Conservation (phyloP, 2,113 vertebrate genomes). For the Hiodon tergisus region DNA sequence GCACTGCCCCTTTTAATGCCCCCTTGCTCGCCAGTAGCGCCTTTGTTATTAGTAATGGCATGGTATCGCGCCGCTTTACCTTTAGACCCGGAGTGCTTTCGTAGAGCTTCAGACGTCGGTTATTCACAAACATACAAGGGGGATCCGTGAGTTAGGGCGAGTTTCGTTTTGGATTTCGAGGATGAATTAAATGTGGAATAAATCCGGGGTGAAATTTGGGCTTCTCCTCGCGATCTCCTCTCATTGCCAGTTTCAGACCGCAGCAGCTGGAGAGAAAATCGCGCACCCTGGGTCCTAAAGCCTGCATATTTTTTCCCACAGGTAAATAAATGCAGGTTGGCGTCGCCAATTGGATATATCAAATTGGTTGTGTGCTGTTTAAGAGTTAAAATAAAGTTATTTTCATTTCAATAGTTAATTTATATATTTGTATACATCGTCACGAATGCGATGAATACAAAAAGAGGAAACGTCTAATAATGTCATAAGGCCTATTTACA, state of each 20-base stretch:
- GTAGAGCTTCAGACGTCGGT: conserved; percentile 40
- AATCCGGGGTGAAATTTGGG: conserved; percentile 61
- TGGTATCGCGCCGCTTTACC: conserved; percentile 71
- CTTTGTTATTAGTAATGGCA: conserved; percentile 77
- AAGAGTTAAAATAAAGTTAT: not conserved
- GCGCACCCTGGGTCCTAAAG: conserved; percentile 78
- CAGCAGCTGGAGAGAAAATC: conserved; percentile 76
- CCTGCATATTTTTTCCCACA: conserved; percentile 55
- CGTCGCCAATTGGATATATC: not conserved
- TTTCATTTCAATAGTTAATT: not conserved
- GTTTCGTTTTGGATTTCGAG: conserved; percentile 43
- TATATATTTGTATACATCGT: too few relatives aligned
- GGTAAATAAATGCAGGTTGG: conserved; percentile 59
- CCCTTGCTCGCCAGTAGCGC: conserved; percentile 69
- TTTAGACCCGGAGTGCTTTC: conserved; percentile 58
- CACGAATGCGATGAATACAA: too few relatives aligned
- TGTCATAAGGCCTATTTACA: too few relatives aligned
- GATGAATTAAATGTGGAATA: conserved; percentile 51
- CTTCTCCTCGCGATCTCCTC: conserved; percentile 73
- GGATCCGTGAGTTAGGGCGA: conserved; percentile 12
- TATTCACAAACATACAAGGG: conserved; percentile 45
- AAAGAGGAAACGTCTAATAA: too few relatives aligned
- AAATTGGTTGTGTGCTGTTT: not conserved
- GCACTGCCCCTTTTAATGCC: conserved; percentile 68
- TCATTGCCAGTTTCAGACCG: conserved; percentile 72